Evolutionary conservation across 2,888 invertebrate genomes (phyloP).

Genomic region (Meliscaeva auricollis): DNA sequence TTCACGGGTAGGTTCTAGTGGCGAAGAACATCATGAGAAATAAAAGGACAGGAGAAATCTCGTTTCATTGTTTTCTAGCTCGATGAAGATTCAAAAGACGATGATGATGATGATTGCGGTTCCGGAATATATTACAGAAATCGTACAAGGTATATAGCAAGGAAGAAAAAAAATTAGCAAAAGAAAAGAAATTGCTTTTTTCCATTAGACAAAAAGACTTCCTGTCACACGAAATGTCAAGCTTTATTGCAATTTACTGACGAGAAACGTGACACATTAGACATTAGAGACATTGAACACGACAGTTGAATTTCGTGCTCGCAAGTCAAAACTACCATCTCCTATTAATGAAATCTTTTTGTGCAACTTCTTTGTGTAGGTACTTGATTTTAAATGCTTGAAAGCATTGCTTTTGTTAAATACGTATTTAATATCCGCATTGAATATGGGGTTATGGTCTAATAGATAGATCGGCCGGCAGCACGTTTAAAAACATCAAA

Average conservation of each 20-base stretch:
- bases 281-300: constrained; percentile 79
- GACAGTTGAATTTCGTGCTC: constrained; percentile 59
- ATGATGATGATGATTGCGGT: constrained; percentile 58
- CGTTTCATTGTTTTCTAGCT: too few species aligned
- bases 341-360: constrained; percentile 20
- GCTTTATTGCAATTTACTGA: constrained; percentile 82
- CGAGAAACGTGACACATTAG: constrained; percentile 80
- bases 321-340: constrained; percentile 7
- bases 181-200: constrained; percentile 69
- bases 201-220: constrained; percentile 60
- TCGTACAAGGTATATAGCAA: constrained; percentile 7
- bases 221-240: constrained; percentile 78
- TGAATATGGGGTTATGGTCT: too few species aligned
- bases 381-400: too few species aligned
- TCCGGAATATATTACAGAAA: constrained; percentile 15
- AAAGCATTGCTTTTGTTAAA: too few species aligned
- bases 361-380: too few species aligned
- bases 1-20: too few species aligned
- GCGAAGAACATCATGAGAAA: too few species aligned
- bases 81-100: constrained; percentile 1
- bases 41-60: too few species aligned
- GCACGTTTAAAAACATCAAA: too few species aligned
- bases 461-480: too few species aligned
- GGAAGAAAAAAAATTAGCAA: background rate
- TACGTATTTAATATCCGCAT: too few species aligned